A percentile compares a stretch with the other conserved stretches of the same genome.
phyloP scores from a whole-genome alignment of 2,797 vertebrate species.

The Eutrigla gurnardus region DNA sequence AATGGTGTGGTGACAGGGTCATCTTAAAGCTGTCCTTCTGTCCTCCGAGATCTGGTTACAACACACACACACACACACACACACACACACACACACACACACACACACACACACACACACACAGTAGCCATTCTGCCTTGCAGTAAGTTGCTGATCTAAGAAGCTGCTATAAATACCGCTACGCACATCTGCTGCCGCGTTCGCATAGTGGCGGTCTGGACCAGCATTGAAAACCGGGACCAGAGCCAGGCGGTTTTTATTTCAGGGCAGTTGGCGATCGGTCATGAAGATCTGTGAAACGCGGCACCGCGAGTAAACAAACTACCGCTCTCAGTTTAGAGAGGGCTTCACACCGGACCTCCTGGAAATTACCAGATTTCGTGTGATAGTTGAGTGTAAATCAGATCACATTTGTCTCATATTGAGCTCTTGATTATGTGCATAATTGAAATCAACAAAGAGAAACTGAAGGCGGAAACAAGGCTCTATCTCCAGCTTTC shows the following conservation, averaged over 20 bases:
- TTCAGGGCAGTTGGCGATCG: constrained; percentile 28
- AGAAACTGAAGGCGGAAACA: not conserved
- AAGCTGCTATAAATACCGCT: constrained; percentile 82
- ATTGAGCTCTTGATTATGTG: not conserved
- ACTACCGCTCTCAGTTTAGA: constrained; percentile 2
- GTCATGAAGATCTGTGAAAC: constrained; percentile 21
- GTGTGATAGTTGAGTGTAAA: not conserved
- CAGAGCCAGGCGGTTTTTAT: constrained; percentile 30
- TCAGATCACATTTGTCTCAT: not conserved
- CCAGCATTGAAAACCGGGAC: constrained; percentile 19
- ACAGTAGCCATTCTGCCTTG: constrained; percentile 69
- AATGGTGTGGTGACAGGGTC: constrained; percentile 61
- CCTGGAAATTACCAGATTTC: not conserved
- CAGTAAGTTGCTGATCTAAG: constrained; percentile 81
- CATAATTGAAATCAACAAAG: not conserved
- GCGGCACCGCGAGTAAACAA: constrained; percentile 22
- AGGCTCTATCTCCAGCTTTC: no score
- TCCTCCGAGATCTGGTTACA: constrained; percentile 70
- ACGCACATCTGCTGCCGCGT: constrained; percentile 56
- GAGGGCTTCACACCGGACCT: not conserved
- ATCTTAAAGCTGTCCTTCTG: constrained; percentile 70
- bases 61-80: constrained; percentile 20
- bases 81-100: constrained; percentile 18
- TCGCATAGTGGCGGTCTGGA: constrained; percentile 42
- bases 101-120: constrained; percentile 27